Base-by-base conservation (phyloP, 2,797 vertebrate species). In the Acipenser transmontanus region DNA sequence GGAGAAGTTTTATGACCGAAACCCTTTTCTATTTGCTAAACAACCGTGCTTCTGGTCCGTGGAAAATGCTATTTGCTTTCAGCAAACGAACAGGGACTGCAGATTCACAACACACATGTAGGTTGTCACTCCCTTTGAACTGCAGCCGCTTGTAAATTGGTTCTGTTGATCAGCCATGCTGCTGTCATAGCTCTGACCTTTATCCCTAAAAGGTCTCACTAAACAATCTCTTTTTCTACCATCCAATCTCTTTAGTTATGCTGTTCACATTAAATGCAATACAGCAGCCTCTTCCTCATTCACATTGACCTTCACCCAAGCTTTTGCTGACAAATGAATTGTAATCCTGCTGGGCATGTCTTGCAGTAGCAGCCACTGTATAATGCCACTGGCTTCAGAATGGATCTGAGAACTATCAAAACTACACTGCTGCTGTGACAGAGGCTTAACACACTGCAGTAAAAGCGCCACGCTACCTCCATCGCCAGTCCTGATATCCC, bases 71-170 rank as follows among this genome's bases (percentile, higher is more conserved):
- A 34, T 34, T 34, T 34, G 4, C 34, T 34, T 34, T 34, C 34
- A 9, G n/a, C 6, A 54, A 10, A 56, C 8, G 13, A 67, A 69
- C 66, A 47, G 1, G 59, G 1, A 4, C 12, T 66, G 12, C 59
- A 49, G 70, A 34, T 34, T 34, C 34, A 34, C 34, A 70, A 70
- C 11, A 62, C 61, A 61, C 20, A 7, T 13, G 7, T 7, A 11
- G 13, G 57, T 9, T 62, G n/a, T 73, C 13, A 3, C 62, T 49
- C n/a, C 20, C 8, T 61, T 10, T 66, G 50, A 72, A 68, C 49
- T 34, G 12, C 3, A 67, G 62, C 4, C 62, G 12, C 50, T 68
- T 34, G 65, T 65, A 71, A 61, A 68, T 0, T 7, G 8, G 11
- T 64, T 52, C 63, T 64, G 50, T 68, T 57, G 50, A 6, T 47